Conservation (phyloP, 1,140 invertebrate species). For the Mamestra configurata region DNA sequence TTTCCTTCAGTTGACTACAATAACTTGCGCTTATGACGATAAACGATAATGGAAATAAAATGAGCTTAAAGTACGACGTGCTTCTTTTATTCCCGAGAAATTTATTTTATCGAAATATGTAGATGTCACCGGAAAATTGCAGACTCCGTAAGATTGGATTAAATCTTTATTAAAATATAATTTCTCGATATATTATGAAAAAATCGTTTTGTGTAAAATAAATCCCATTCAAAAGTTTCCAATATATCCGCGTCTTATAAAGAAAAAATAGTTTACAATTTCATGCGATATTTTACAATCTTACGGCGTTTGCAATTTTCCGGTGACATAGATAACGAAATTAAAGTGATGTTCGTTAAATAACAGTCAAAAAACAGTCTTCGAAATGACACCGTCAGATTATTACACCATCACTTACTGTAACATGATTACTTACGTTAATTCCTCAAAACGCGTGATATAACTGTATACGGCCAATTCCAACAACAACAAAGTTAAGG, state of each 20-base stretch:
- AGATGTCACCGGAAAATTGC: too few relatives aligned
- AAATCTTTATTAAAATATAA: too few relatives aligned
- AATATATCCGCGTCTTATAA: too few relatives aligned
- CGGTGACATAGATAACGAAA: too few relatives aligned
- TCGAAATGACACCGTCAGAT: neutral
- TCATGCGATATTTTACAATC: too few relatives aligned
- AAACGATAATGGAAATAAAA: slow-evolving; percentile 30
- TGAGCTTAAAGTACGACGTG: neutral
- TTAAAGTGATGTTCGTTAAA: too few relatives aligned
- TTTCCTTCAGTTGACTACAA: slow-evolving; percentile 23
- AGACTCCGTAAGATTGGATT: too few relatives aligned
- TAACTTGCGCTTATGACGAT: slow-evolving; percentile 12
- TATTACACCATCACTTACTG: neutral
- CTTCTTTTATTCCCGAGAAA: neutral
- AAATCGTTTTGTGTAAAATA: too few relatives aligned
- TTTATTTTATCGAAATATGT: neutral
- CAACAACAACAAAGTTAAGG: slow-evolving; percentile 67
- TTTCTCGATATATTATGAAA: too few relatives aligned
- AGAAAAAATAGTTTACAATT: too few relatives aligned
- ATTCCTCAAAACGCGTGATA: slow-evolving; percentile 31
- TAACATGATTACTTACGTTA: slow-evolving; percentile 32
- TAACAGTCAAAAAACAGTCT: neutral
- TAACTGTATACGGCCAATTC: slow-evolving; percentile 53
- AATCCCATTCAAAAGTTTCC: too few relatives aligned
- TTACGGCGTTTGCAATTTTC: too few relatives aligned